Base-by-base conservation (phyloP, 2,797 vertebrate species). In the Enteromius fasciolatus region DNA sequence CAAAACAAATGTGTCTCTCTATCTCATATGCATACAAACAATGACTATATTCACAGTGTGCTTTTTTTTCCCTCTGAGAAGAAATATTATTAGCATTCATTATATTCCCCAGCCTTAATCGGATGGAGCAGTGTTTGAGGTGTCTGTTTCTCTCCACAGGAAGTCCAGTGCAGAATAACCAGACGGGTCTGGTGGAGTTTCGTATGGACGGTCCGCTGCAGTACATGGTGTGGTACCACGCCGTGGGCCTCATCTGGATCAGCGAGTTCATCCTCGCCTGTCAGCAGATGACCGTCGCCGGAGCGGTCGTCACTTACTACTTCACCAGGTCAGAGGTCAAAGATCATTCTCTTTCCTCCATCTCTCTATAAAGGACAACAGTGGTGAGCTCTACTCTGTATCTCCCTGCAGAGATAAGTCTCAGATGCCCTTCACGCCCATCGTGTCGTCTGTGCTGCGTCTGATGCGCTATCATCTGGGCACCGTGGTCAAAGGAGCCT, bases 221-320 rank as follows among this genome's bases (percentile, higher is more conserved):
- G 90, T 99, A 98, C 89, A 93, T 98, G 95, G 97, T 97, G 92
- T 98, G 97, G 97, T 99, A 98, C 90, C 98, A 99, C 0, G 89
- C 92, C 0, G 96, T 99, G 25, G 98, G 98, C 17, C 96, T 99
- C 50, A 95, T 99, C 89, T 99, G 98, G 98, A 96, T 99, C 93
- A 99, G 96, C 0, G 97, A 99, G 88, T 99, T 99, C 92, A 97
- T 99, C 81, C 93, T 99, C 0, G 98, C 98, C 2, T 99, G 98
- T 92, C 98, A 99, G 90, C 98, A 99, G 91, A 99, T 99, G 98
- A 97, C 97, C 1, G 95, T 99, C 17, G 96, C 97, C 6, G 97
- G 98, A 66, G 97, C 97, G 15, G 98, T 99, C 64, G 97, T 99
- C 88, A 98, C 97, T 0, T 99, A 99, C 92, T 99, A 99, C 92